These are phyloP conservation scores for Agrochola macilenta DNA, from an alignment of 2,888 invertebrate genomes.

Conservation along the genomic window DNA sequence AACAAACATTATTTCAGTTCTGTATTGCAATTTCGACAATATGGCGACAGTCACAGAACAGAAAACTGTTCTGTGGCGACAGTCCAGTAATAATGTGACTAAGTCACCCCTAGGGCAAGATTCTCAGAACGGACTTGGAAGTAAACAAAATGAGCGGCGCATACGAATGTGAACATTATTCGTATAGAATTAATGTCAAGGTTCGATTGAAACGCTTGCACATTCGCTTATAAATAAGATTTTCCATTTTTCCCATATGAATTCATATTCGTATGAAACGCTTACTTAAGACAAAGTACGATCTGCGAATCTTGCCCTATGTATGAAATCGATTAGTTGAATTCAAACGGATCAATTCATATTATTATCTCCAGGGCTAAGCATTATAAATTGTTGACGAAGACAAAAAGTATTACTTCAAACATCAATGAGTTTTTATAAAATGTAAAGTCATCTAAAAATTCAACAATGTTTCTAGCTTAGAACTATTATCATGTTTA, in stretches of 20 bases:
- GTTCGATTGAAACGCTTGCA: background rate
- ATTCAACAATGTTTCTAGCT: constrained; percentile 55
- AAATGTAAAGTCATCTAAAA: constrained; percentile 52
- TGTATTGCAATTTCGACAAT: constrained; percentile 34
- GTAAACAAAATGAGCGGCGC: background rate
- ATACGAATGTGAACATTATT: too few species aligned
- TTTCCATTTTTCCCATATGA: too few species aligned
- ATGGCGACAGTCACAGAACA: constrained; percentile 9
- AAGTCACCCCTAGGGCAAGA: background rate
- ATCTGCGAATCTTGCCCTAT: constrained; percentile 4
- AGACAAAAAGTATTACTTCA: constrained; percentile 28
- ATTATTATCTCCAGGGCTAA: constrained; percentile 37
- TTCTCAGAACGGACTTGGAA: background rate
- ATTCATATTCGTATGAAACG: background rate
- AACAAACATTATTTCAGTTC: constrained; percentile 23
- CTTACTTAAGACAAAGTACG: background rate
- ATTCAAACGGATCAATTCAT: constrained; percentile 48
- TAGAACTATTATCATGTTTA: constrained; percentile 52
- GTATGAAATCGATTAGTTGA: constrained; percentile 40
- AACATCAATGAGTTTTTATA: constrained; percentile 29
- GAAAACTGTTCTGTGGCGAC: background rate
- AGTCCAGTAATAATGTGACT: constrained; percentile 12
- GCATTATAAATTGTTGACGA: constrained; percentile 28
- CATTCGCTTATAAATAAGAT: background rate
- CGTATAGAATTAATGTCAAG: background rate